Base-by-base conservation (phyloP, 2,888 invertebrate species). In the Lissocephala sabroskyi region DNA sequence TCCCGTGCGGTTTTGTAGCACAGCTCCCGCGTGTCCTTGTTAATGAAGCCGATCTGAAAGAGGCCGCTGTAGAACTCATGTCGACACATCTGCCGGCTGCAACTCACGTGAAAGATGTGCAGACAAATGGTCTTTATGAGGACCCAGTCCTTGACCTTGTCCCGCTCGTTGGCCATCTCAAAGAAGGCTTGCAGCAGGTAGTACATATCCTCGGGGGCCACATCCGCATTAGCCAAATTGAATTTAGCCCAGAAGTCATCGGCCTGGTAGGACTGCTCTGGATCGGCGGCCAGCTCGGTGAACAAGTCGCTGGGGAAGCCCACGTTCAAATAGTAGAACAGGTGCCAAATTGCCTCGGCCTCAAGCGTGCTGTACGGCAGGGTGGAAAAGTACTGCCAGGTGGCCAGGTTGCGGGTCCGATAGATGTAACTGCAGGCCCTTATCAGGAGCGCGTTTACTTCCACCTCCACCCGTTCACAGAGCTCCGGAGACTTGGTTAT, bases 311-410 rank as follows among this genome's bases (percentile, higher is more conserved):
- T 75, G 28, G 83, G 84, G 64, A 89, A 88, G 1, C 87, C 87
- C 39, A 86, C 84, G 62, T 89, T 90, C 3, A 91, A 80, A 64
- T 87, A 87, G 65, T 88, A 89, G 78, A 89, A 90, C 48, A 91
- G 86, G 68, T 87, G 87, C 91, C 91, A 91, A n/a, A 90, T 77
- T 3, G 88, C 87, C 40, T 84, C 82, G 1, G 86, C 77, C 7
- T 89, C 87, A 19, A 91, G 86, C 39, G 87, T 84, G 53, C 86
- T 85, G 73, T 89, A 92, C 0, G 94, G 93, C 62, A 93, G 86
- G 14, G 91, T 89, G 10, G 92, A 91, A 63, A 94, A 87, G 84
- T 93, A 94, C 81, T 94, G 93, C 91, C 93, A 92, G 1, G 92
- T 90, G 6, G 92, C 92, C 53, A 92, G 86, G 75, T 90, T 90